Conservation (phyloP, 2,797 vertebrate genomes). For the Sebastes itinus region DNA sequence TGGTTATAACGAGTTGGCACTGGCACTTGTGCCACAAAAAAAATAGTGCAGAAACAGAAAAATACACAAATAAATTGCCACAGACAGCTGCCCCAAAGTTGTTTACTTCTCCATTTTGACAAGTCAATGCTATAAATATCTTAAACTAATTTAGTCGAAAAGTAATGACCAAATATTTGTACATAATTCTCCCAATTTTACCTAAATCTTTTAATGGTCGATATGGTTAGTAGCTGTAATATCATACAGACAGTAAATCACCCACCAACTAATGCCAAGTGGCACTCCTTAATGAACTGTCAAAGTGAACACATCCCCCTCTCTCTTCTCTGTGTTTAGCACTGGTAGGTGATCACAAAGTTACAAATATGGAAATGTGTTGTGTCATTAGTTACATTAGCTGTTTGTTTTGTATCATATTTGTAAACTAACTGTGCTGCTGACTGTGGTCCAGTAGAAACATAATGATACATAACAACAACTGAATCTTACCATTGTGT, state of each 20-base stretch:
- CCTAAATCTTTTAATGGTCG: neutral
- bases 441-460: neutral
- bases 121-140: neutral
- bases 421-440: neutral
- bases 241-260: too few relatives aligned
- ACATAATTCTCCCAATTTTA: neutral
- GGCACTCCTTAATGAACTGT: neutral
- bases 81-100: neutral
- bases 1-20: neutral
- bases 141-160: neutral
- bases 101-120: neutral
- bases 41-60: too few relatives aligned
- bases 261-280: too few relatives aligned
- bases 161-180: neutral
- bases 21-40: too few relatives aligned
- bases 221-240: too few relatives aligned
- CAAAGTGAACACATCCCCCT: too few relatives aligned
- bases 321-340: neutral
- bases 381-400: neutral
- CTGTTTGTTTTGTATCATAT: neutral
- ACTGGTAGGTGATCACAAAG: neutral
- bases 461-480: neutral
- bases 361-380: neutral
- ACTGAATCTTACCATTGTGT: neutral
- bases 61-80: too few relatives aligned